Conservation (phyloP, 2,888 invertebrate genomes). For the Archips xylosteana region DNA sequence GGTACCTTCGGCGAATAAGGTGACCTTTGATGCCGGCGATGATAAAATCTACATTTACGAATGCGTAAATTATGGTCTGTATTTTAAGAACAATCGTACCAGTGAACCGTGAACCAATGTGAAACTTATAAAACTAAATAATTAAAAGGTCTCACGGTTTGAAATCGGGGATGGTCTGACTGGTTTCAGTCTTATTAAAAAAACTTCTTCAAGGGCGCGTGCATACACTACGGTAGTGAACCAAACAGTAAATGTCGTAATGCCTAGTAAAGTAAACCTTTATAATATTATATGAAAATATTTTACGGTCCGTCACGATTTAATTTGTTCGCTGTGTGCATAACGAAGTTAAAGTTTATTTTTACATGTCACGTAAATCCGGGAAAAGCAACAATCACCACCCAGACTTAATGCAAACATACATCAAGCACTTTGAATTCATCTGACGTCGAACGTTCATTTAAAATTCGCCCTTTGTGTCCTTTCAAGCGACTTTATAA, state of each 20-base stretch:
- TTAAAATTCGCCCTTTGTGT: conserved; percentile 64
- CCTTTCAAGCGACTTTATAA: conserved; percentile 58
- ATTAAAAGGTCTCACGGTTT: too few relatives aligned
- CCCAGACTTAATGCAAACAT: conserved; percentile 21
- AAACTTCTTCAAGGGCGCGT: too few relatives aligned
- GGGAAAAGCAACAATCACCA: conserved; percentile 9
- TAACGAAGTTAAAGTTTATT: conserved; percentile 19
- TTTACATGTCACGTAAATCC: conserved; percentile 20
- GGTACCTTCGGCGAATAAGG: conserved; percentile 3
- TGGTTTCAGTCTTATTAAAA: too few relatives aligned
- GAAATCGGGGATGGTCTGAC: too few relatives aligned
- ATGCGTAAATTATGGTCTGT: not conserved
- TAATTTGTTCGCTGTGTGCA: too few relatives aligned
- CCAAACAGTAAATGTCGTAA: too few relatives aligned
- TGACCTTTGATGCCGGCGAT: not conserved
- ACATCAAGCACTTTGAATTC: conserved; percentile 43
- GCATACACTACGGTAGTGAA: too few relatives aligned
- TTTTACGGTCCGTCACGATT: too few relatives aligned
- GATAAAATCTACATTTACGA: not conserved
- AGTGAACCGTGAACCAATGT: not conserved
- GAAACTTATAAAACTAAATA: too few relatives aligned
- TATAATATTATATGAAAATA: too few relatives aligned
- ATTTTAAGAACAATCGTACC: not conserved
- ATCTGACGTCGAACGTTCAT: conserved; percentile 38
- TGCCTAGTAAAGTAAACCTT: too few relatives aligned